Base-by-base conservation (phyloP, 2,888 invertebrate genomes). In the Eristalis pertinax region DNA sequence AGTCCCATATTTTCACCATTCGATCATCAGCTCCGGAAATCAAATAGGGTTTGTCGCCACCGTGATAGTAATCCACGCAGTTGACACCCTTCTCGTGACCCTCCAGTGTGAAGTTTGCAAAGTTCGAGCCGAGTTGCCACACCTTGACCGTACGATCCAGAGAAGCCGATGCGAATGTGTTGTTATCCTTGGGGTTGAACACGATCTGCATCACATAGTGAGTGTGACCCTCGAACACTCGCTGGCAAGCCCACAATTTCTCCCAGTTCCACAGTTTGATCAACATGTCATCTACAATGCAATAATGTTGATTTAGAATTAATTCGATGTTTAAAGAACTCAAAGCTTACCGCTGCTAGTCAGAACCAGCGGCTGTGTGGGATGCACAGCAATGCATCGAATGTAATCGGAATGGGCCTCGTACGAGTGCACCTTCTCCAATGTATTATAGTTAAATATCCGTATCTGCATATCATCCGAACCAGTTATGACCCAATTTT, bases 221-320 rank as follows among this genome's bases (percentile, higher is more conserved):
- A 0, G 98, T 98, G 94, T 99, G 99, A 0, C 99, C 99, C 92
- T 99, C 99, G 92, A 99, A 99, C 15, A 99, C 97, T 92, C 99
- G 99, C 92, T 99, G 99, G 91, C 99, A 98, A 0, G 97, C 95
- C 99, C 99, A 99, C 91, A 97, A 95, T 92, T 99, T 99, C 75
- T 99, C 99, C 99, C 99, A 99, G 93, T 99, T 99, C 99, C 99
- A 99, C 82, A 99, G 93, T 93, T 99, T 99, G 88, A 99, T 98
- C 76, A 98, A 94, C 97, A 99, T 97, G 92, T 99, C 99, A 95
- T 99, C 99, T 98, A 93, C 79, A 94, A 93, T 75, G 74, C 26
- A 41, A 50, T 1, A 67, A 38, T 13, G 2, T 3, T 38, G 0
- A 15, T 11, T 26, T 0, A 69, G 41, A 8, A 38, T 38, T 4